A percentile compares a stretch with the other conserved stretches of the same genome.
These are phyloP conservation scores for Arrhopalites spinosus DNA, from an alignment of 2,888 invertebrate species.

Conservation along the genomic window DNA sequence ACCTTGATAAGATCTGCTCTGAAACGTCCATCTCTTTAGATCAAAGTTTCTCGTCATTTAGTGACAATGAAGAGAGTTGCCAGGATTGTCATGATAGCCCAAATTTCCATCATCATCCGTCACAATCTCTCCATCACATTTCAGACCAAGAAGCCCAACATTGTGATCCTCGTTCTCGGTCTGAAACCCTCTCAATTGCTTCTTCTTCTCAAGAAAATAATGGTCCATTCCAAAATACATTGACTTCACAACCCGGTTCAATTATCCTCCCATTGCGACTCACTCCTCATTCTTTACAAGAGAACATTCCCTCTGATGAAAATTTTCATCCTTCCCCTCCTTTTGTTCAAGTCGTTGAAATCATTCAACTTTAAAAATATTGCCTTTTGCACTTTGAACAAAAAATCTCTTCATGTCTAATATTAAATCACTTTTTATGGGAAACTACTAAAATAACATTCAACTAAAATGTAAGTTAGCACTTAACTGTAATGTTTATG, in stretches of 20 bases:
- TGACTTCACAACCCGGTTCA: neutral
- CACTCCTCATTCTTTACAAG: neutral
- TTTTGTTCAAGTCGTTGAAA: slow-evolving; percentile 27
- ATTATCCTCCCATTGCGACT: neutral
- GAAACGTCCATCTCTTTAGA: slow-evolving; percentile 27
- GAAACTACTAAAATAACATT: too few relatives aligned
- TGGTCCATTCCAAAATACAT: slow-evolving; percentile 6
- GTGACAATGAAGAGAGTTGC: slow-evolving; percentile 14
- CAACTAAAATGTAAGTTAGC: too few relatives aligned
- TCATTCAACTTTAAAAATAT: slow-evolving; percentile 20
- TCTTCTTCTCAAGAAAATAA: neutral
- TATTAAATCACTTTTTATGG: too few relatives aligned
- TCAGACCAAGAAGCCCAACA: neutral
- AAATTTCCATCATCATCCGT: slow-evolving; percentile 5
- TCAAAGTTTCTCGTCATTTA: slow-evolving; percentile 34
- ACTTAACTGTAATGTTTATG: too few relatives aligned
- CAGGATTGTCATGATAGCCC: slow-evolving; percentile 13
- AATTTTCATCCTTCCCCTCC: slow-evolving; percentile 17
- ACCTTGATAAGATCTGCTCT: slow-evolving; percentile 35
- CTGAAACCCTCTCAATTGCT: neutral
- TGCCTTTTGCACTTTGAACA: too few relatives aligned
- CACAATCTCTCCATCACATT: neutral
- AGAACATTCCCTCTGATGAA: slow-evolving; percentile 13
- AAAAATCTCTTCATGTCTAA: too few relatives aligned
- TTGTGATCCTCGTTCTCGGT: neutral